phyloP scores from a whole-genome alignment of 2,888 invertebrate species.

The Petrophora chlorosata region DNA sequence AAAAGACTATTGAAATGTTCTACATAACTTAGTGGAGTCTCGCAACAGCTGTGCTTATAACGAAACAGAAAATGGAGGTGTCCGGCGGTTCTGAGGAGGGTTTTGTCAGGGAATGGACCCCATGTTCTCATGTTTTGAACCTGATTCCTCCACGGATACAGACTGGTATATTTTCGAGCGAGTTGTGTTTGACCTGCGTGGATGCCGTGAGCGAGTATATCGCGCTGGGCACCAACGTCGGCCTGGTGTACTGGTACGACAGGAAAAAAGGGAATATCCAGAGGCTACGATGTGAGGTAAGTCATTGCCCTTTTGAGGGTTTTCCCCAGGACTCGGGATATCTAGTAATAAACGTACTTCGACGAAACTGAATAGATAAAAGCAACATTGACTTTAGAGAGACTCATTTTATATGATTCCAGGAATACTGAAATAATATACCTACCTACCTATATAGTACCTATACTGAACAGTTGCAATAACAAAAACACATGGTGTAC shows the following conservation, averaged over 20 bases:
- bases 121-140: constrained; percentile 88
- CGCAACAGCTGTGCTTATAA: background rate
- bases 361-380: no score
- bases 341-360: no score
- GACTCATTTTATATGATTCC: no score
- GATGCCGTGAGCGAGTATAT: constrained; percentile 92
- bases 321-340: constrained; percentile 6
- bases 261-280: constrained; percentile 90
- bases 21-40: constrained; percentile 20
- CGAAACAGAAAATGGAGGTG: constrained; percentile 76
- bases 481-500: no score
- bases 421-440: no score
- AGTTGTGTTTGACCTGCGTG: constrained; percentile 91
- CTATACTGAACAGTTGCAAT: no score
- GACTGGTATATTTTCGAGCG: constrained; percentile 89
- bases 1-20: constrained; percentile 34
- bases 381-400: no score
- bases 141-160: constrained; percentile 90
- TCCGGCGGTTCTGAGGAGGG: constrained; percentile 74
- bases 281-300: constrained; percentile 91
- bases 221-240: constrained; percentile 93
- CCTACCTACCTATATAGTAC: no score
- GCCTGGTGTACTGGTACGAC: constrained; percentile 94
- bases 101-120: constrained; percentile 91
- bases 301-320: constrained; percentile 31